These are phyloP conservation scores for Odontomyia ornata DNA, from an alignment of 2,888 invertebrate species.

Conservation along the genomic window DNA sequence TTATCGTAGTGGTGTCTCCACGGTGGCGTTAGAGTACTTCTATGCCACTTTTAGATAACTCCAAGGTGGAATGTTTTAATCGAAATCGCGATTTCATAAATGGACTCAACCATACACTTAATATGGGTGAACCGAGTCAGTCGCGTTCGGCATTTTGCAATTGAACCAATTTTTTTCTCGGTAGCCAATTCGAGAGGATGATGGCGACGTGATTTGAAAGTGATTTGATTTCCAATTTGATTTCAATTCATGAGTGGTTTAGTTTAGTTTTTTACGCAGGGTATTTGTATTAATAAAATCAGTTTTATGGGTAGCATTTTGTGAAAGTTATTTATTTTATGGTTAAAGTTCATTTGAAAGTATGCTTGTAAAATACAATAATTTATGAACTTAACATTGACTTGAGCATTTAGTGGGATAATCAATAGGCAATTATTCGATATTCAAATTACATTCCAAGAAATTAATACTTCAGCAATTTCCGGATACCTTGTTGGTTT, in stretches of 20 bases:
- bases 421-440: too few relatives aligned
- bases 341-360: too few relatives aligned
- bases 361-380: too few relatives aligned
- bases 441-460: too few relatives aligned
- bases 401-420: too few relatives aligned
- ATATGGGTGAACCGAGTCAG: neutral
- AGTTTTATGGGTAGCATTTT: too few relatives aligned
- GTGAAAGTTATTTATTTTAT: too few relatives aligned
- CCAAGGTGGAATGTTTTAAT: constrained; percentile 31
- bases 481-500: too few relatives aligned
- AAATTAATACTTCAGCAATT: too few relatives aligned
- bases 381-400: too few relatives aligned
- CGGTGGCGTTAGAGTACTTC: constrained; percentile 24
- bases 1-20: too few relatives aligned
- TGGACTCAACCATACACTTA: neutral
- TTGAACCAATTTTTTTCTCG: constrained; percentile 15
- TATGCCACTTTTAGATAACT: constrained; percentile 17
- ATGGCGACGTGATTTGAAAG: constrained; percentile 12
- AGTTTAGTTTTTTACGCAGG: neutral
- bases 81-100: constrained; percentile 31
- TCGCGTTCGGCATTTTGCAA: neutral
- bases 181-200: constrained; percentile 6
- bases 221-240: neutral
- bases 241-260: neutral
- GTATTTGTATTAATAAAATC: too few relatives aligned